phyloP scores from a whole-genome alignment of 2,797 vertebrate genomes.

The Echeneis naucrates region DNA sequence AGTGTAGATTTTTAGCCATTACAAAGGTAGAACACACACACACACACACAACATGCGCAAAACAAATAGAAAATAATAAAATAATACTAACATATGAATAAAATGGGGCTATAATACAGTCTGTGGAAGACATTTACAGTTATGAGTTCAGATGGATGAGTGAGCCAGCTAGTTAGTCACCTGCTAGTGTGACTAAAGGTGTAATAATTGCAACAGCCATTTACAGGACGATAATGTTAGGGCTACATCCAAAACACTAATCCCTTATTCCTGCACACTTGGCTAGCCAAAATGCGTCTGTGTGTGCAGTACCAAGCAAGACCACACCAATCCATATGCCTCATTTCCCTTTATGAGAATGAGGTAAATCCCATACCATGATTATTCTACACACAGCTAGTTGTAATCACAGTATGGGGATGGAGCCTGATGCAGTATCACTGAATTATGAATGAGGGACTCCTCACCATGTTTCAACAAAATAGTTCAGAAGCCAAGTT shows the following conservation, averaged over 20 bases:
- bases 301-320: constrained; percentile 68
- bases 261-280: constrained; percentile 18
- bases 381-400: constrained; percentile 89
- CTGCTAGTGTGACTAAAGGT: constrained; percentile 22
- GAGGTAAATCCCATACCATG: constrained; percentile 85
- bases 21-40: constrained; percentile 16
- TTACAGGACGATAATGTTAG: background rate
- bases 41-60: constrained; percentile 12
- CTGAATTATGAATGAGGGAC: constrained; percentile 61
- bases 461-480: constrained; percentile 42
- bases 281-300: constrained; percentile 71
- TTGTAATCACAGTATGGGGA: constrained; percentile 81
- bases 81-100: background rate
- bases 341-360: constrained; percentile 87
- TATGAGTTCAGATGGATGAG: constrained; percentile 17
- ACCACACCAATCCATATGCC: constrained; percentile 70
- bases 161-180: constrained; percentile 21
- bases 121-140: constrained; percentile 2
- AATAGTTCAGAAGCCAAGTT: background rate
- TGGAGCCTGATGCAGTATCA: constrained; percentile 43
- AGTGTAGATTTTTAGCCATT: constrained; percentile 24
- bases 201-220: constrained; percentile 5
- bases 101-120: background rate
- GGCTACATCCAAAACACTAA: constrained; percentile 20
- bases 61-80: constrained; percentile 9